Evolutionary conservation across 2,113 vertebrate genomes (phyloP), one percentile per base, ranked within the genome.

Genomic region (Irena cyanogastra): DNA sequence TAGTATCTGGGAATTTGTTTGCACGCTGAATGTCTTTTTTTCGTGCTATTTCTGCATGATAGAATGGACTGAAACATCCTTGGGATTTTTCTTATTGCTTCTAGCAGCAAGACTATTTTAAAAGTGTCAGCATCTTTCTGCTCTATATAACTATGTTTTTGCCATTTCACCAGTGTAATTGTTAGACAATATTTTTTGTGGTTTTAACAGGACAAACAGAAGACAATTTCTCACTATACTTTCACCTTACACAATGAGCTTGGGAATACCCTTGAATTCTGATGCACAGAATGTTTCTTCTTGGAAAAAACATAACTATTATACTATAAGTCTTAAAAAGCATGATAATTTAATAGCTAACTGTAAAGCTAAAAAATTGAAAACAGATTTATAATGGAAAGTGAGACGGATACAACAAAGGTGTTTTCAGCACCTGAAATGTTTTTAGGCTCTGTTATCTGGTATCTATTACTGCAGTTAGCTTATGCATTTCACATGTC

Each of bases 321-420:
- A 81, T 70, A 42, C 30, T 80, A 7, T 54, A 68, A 28, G 18
- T 79, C 17, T 24, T 39, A 22, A 54, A 71, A 28, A 4, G 5
- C 0, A 0, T 2, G 5, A 10, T 57, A 21, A 54, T 64, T 72
- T 39, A 60, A 17, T 79, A 23, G 12, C 3, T 65, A 80, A 22
- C 16, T 45, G 5, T 52, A 45, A 23, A 74, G 17, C 64, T 82
- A 59, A 87, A 87, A 78, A 23, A 47, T 12, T 84, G 42, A 35
- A 60, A 78, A 59, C 6, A 66, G 15, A 26, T 42, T 44, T 56
- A 7, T 50, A 68, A 17, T 28, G 12, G 11, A 41, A 91, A 75
- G 19, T 52, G 39, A 52, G 21, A 24, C 1, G 14, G 56, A 27
- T 83, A 28, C 5, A 61, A 22, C 7, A 6, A 81, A 69, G 11